Conservation (phyloP, 2,113 vertebrate species). For the Ceyx melanurus region DNA sequence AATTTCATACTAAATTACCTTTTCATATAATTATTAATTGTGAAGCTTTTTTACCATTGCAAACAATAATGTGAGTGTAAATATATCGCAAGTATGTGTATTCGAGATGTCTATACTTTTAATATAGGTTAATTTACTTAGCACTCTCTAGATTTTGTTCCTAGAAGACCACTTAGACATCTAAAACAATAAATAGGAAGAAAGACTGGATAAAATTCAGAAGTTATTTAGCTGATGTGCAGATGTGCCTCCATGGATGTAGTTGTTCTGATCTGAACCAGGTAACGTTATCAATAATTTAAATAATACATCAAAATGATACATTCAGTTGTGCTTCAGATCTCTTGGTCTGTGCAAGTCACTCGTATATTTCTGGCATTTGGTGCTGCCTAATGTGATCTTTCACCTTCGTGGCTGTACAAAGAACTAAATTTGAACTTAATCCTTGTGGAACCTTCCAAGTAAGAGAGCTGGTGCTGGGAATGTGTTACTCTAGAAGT, state of each 20-base stretch:
- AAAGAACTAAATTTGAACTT: neutral
- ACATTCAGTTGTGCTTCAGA: neutral
- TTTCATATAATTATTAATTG: neutral
- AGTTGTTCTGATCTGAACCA: neutral
- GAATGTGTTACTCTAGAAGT: neutral
- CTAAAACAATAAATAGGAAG: neutral
- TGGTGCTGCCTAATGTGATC: neutral
- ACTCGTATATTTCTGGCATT: neutral
- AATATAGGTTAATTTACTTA: neutral
- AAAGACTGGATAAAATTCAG: neutral
- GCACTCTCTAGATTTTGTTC: neutral
- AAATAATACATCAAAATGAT: neutral
- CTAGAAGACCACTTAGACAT: neutral
- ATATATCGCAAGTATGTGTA: neutral
- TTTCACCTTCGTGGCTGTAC: neutral
- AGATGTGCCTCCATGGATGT: neutral
- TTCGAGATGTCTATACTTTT: neutral
- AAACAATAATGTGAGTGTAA: neutral
- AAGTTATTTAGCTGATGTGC: neutral
- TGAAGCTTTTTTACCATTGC: neutral
- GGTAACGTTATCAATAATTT: neutral
- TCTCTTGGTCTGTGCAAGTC: neutral
- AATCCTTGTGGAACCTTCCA: neutral
- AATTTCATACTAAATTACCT: neutral
- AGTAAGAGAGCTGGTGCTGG: neutral